Base-by-base conservation (phyloP, 2,797 vertebrate species). In the Brachyalestes nurse region DNA sequence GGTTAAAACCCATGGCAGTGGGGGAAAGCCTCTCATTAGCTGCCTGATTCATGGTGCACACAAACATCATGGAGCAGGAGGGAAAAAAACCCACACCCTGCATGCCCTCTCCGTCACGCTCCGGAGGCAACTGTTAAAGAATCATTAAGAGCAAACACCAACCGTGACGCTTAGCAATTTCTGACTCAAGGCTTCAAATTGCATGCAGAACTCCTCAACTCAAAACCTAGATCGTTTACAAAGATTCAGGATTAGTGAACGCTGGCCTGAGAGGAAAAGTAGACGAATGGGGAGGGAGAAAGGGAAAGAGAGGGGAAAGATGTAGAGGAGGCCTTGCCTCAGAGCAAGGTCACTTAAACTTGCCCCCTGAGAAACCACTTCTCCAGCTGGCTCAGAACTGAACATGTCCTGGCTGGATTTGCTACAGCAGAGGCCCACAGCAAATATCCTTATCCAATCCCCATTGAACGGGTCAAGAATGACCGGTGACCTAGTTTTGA, bases 61-160 rank as follows among this genome's bases (percentile, higher is more conserved):
- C 53, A n/a, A 62, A 61, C 13, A 61, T 62, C 40, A 19, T 51
- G 49, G 40, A 71, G 53, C 60, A 67, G 66, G 61, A 65, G 38
- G 23, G 74, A 76, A 83, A 79, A 62, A 51, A 73, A 64, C 62
- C 40, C 40, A 55, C 77, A 65, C 72, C 72, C 64, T 60, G 58
- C 81, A 79, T 84, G 87, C 80, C 89, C 88, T 81, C 75, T 38
- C 55, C 8, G 83, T 89, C 84, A 82, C 66, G 78, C 83, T 82
- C 88, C 83, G 85, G 88, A 88, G 73, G 80, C 0, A 74, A 86
- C 88, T 82, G 88, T 90, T 89, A 88, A 55, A 85, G 86, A 90
- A 84, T 90, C 89, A 90, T 92, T 92, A 93, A 84, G 84, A 42
- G 21, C 28, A 66, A 86, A 87, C 83, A 86, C 81, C 81, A 87